phyloP scores from a whole-genome alignment of 2,113 vertebrate species.

The Craseonycteris thonglongyai region DNA sequence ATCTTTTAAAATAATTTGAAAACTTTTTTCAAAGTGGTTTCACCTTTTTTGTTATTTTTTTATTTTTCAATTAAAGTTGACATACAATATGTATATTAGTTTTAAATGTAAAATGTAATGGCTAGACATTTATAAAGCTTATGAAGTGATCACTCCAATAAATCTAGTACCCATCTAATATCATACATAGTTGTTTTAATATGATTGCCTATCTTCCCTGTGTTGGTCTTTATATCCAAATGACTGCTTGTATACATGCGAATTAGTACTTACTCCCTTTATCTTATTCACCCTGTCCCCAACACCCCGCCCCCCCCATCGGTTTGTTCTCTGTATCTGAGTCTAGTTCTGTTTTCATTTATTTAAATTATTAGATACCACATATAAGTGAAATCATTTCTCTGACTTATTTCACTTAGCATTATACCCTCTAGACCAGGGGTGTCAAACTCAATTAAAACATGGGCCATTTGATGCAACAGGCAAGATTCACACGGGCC shows the following conservation, averaged over 20 bases:
- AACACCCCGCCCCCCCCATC: not conserved
- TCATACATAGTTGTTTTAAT: not conserved
- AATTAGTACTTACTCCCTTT: not conserved
- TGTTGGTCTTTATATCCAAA: not conserved
- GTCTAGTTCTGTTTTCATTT: not conserved
- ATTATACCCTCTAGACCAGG: not conserved
- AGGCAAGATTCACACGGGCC: too few relatives aligned
- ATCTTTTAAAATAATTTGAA: not conserved
- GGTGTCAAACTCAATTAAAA: too few relatives aligned
- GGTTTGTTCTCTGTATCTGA: not conserved
- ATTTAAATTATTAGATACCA: not conserved
- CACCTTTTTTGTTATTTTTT: not conserved
- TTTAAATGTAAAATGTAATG: not conserved
- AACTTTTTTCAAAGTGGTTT: not conserved
- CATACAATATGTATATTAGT: not conserved
- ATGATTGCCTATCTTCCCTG: not conserved
- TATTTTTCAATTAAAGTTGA: not conserved
- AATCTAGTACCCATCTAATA: not conserved
- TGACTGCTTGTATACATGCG: not conserved
- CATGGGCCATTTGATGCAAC: too few relatives aligned
- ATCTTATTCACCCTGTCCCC: not conserved
- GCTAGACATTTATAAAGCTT: not conserved
- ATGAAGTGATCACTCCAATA: not conserved
- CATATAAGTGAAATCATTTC: not conserved
- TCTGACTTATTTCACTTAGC: not conserved